A percentile compares a stretch with the other conserved stretches of the same genome.
Conservation (phyloP, 2,113 vertebrate species). For the Dipodomys merriami region DNA sequence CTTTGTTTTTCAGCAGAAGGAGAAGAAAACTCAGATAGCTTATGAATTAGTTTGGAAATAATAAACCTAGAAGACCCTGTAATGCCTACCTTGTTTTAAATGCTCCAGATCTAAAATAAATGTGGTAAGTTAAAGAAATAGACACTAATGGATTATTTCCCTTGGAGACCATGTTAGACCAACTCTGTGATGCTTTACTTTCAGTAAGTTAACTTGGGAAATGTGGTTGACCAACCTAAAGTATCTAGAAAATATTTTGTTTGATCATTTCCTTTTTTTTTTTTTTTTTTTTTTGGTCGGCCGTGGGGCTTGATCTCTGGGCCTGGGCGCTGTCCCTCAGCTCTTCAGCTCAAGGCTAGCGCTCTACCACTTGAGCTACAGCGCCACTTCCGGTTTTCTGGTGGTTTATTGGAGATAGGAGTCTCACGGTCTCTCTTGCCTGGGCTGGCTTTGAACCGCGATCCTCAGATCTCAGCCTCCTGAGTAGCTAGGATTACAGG, state of each 20-base stretch:
- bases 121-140: slow-evolving; percentile 38
- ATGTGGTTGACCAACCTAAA: background rate
- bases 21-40: slow-evolving; percentile 13
- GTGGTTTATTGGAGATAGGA: too few species aligned
- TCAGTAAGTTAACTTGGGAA: slow-evolving; percentile 6
- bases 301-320: too few species aligned
- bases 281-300: too few species aligned
- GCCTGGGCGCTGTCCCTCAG: too few species aligned
- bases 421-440: too few species aligned
- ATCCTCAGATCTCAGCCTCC: too few species aligned
- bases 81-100: slow-evolving; percentile 31
- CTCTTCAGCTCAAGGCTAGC: too few species aligned
- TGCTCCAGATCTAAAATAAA: slow-evolving; percentile 27
- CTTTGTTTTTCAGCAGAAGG: slow-evolving; percentile 58
- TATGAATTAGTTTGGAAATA: slow-evolving; percentile 32
- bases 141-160: background rate
- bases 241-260: slow-evolving; percentile 8
- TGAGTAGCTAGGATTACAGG: too few species aligned
- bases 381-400: too few species aligned
- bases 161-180: background rate
- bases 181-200: background rate
- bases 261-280: background rate
- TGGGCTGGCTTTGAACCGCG: too few species aligned
- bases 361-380: too few species aligned
- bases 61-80: background rate